Evolutionary conservation across 2,888 invertebrate species (phyloP), one percentile per base, ranked within the genome.

Genomic region (Mythimna vitellina): DNA sequence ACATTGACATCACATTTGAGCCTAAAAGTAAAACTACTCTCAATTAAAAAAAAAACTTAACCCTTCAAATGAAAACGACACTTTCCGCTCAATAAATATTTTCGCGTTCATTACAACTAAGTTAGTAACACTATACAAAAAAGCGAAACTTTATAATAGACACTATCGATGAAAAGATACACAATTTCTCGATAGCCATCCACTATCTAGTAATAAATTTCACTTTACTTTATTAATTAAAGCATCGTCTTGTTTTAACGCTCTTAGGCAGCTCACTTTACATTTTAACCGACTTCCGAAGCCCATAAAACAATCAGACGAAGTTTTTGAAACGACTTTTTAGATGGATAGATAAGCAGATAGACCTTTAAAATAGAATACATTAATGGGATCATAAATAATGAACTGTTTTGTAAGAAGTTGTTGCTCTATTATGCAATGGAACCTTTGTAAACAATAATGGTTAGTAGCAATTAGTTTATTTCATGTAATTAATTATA

Each of bases 231-330:
- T 73, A 73, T 68, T 84, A 77, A 84, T 82, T 83, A 81, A 74
- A 73, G 38, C 49, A 73, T 69, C 54, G 65, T 69, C 62, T 78
- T 73, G 76, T 71, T 76, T 80, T 79, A 83, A 76, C 65, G 53
- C 61, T 70, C 32, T 72, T 76, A 29, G 51, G 22, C 9, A 29
- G 51, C 32, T 57, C 17, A 70, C 38, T 80, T 79, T 68, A 81
- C 81, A 79, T 80, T 83, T 83, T 66, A 77, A 76, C 77, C 35
- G 64, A 78, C 82, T 81, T 83, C 82, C 84, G 76, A 82, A 51
- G 49, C 58, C 35, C 72, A 86, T 86, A 86, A 86, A 86, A 80
- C 83, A 79, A 81, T 84, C 83, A 78, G 70, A 53, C 71, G 54
- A 38, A 49, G 65, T 78, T 86, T 84, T 85, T 66, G 78, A 77